phyloP scores from a whole-genome alignment of 92 coral and sea anemone species.

The Porites lobata region DNA sequence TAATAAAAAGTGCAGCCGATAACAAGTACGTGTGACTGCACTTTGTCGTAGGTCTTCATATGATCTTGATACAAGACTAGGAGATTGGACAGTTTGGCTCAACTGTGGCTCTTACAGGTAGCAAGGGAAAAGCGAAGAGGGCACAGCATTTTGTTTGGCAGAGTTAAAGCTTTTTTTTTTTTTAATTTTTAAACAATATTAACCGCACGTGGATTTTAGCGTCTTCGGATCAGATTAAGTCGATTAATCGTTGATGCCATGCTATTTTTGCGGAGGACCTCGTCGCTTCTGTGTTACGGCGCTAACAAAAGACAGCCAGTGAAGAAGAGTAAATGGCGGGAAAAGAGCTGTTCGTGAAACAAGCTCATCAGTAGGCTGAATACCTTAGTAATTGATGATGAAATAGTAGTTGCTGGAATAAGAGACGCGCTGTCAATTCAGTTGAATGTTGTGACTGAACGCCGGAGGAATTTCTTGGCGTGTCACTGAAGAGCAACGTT shows the following conservation, averaged over 20 bases:
- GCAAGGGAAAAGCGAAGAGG: no score
- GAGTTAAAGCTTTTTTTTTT: no score
- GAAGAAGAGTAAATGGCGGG: background rate
- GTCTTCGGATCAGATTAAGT: no score
- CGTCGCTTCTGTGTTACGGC: background rate
- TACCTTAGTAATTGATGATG: background rate
- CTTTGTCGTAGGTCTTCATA: no score
- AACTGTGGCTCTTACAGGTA: no score
- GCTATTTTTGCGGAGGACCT: background rate
- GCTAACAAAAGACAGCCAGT: background rate
- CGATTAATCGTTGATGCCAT: background rate
- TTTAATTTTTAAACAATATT: no score
- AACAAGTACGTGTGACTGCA: no score
- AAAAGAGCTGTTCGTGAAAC: background rate
- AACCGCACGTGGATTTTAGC: no score
- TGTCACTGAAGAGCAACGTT: background rate
- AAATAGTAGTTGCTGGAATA: background rate
- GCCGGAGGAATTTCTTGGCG: background rate
- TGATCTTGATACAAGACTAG: no score
- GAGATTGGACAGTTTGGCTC: no score
- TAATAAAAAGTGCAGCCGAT: no score
- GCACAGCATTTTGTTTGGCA: no score
- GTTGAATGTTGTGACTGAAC: background rate
- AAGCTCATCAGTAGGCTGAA: background rate
- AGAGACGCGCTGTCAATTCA: background rate